Evolutionary conservation across 2,888 invertebrate genomes (phyloP).

Genomic region (Trissonchulus sp.): DNA sequence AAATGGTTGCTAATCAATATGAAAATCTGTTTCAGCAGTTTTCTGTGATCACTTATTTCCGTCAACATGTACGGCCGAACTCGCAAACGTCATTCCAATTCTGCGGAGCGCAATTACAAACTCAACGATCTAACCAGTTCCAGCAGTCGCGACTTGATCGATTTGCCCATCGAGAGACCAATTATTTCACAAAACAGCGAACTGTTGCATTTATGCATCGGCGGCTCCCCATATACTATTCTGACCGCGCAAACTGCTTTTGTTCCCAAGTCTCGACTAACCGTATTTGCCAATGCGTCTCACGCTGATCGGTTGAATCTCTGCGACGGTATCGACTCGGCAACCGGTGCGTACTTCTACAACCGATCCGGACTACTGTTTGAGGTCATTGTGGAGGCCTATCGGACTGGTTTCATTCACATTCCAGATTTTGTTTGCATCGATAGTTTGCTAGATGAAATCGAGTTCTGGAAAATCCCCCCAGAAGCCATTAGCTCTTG

Average conservation of each 20-base stretch:
- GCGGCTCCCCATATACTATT: background rate
- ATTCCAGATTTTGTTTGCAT: conserved; percentile 55
- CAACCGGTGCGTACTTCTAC: conserved; percentile 44
- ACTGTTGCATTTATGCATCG: background rate
- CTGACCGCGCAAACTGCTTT: background rate
- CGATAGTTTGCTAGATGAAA: conserved; percentile 55
- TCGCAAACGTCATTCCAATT: background rate
- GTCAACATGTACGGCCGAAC: background rate
- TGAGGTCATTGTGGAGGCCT: conserved; percentile 45
- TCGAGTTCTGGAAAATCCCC: conserved; percentile 52
- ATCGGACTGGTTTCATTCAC: conserved; percentile 49
- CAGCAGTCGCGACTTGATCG: background rate
- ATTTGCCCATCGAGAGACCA: too few relatives aligned
- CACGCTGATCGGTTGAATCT: conserved; percentile 34
- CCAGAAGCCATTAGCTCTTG: conserved; percentile 34
- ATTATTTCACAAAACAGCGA: too few relatives aligned
- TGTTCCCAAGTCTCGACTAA: background rate
- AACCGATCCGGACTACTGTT: conserved; percentile 44
- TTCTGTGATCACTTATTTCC: too few relatives aligned
- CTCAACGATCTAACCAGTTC: background rate
- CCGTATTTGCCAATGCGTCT: conserved; percentile 23
- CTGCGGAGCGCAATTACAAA: background rate
- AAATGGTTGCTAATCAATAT: too few relatives aligned
- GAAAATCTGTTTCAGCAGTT: too few relatives aligned
- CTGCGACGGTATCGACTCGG: conserved; percentile 41